A percentile compares a stretch with the other conserved stretches of the same genome.
phyloP scores from a whole-genome alignment of 2,797 vertebrate genomes.

The Sphenodon punctatus region DNA sequence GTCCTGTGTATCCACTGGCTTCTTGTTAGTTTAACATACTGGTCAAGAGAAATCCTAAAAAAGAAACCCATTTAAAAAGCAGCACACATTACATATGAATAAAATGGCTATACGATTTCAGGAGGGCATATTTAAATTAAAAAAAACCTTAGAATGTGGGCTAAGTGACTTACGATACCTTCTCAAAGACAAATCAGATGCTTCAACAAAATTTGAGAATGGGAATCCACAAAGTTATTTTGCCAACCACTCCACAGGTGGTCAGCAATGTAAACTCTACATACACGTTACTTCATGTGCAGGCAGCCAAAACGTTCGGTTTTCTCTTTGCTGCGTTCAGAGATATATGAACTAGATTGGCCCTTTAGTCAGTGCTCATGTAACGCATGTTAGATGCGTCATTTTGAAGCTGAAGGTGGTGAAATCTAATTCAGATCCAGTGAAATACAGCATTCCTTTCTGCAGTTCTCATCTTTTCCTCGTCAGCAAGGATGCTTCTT shows the following conservation, averaged over 20 bases:
- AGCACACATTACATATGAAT: rapidly evolving
- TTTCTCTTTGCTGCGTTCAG: rapidly evolving
- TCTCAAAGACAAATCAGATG: rapidly evolving
- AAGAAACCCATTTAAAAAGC: rapidly evolving
- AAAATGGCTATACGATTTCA: rapidly evolving
- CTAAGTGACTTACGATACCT: not conserved
- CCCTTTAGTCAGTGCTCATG: rapidly evolving
- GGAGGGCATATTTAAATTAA: too few relatives aligned
- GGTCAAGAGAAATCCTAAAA: not conserved
- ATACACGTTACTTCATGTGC: not conserved
- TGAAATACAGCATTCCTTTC: rapidly evolving
- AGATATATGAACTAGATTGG: too few relatives aligned
- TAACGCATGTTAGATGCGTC: rapidly evolving
- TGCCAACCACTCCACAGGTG: rapidly evolving
- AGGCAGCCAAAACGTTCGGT: rapidly evolving
- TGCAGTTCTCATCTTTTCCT: rapidly evolving
- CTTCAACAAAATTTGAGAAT: rapidly evolving
- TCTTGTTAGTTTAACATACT: rapidly evolving
- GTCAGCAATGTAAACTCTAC: rapidly evolving
- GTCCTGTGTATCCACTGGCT: not conserved
- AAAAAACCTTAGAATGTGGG: not conserved
- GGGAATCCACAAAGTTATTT: not conserved
- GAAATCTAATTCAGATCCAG: rapidly evolving
- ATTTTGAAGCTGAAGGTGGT: rapidly evolving
- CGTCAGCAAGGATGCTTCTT: rapidly evolving